Conservation (phyloP, 2,888 invertebrate genomes). For the Lithosia quadra region DNA sequence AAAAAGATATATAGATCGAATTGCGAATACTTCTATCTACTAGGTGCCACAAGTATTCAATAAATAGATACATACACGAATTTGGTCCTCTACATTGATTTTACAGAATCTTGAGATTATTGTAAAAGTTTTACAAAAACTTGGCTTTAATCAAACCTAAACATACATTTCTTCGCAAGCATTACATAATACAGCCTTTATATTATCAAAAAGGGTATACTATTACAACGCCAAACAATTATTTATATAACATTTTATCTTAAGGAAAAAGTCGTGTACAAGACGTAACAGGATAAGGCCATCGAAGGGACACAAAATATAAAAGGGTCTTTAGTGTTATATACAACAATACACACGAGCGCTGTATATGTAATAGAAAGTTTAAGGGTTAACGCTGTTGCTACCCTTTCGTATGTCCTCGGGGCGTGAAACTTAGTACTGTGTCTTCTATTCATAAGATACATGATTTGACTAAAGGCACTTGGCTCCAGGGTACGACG, state of each 20-base stretch:
- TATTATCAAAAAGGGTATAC: constrained; percentile 9
- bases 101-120: not conserved
- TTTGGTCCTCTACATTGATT: too few relatives aligned
- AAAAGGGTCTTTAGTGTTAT: constrained; percentile 22
- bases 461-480: constrained; percentile 32
- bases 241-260: constrained; percentile 25
- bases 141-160: not conserved
- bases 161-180: not conserved
- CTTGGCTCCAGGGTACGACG: not conserved
- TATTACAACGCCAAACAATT: constrained; percentile 9
- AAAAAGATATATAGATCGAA: too few relatives aligned
- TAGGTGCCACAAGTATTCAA: too few relatives aligned
- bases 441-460: constrained; percentile 42
- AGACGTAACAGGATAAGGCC: constrained; percentile 29
- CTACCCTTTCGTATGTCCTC: constrained; percentile 42
- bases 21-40: too few relatives aligned
- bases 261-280: constrained; percentile 27
- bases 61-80: not conserved
- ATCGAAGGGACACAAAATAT: constrained; percentile 23
- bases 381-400: constrained; percentile 38
- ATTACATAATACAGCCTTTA: not conserved
- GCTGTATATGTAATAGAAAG: constrained; percentile 25
- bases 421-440: constrained; percentile 44
- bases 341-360: constrained; percentile 21
- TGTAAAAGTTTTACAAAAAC: not conserved